Evolutionary conservation across 2,888 invertebrate genomes (phyloP), one percentile per base, ranked within the genome.

Genomic region (Orthosia incerta): DNA sequence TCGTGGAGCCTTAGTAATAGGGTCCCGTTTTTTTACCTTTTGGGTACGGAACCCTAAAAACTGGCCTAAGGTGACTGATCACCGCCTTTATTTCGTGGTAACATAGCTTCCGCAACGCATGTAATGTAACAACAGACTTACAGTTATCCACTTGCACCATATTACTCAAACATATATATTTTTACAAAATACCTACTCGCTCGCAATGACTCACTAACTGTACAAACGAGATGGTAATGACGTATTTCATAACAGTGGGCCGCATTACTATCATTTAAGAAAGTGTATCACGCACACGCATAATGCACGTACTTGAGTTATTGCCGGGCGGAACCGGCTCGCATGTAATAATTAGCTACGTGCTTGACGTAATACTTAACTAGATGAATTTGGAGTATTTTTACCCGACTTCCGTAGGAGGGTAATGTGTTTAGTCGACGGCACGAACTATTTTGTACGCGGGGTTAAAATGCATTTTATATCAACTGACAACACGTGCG

Each of bases 131-230:
- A 16, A 64, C 26, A n/a, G 16, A 9, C 11, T n/a, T 4, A 11
- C 16, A 2, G 4, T 31, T 7, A 15, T 7, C 46, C 20, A 20
- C 26, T 18, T 46, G n/a, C 50, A n/a, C 23, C 31, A 0, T 13
- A 45, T n/a, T 48, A 76, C 59, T 51, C 26, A 48, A 74, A 59
- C n/a, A 13, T 20, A 18, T 16, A 50, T 23, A 48, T 77, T n/a
- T 48, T 55, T 15, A 45, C 60, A 26, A 68, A 59, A 46, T 4
- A 51, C 16, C n/a, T 39, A 31, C 59, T 7, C 13, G 50, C n/a
- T n/a, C 57, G 59, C 55, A 20, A 70, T 70, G 55, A 74, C 46
- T 60, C 1, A 55, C 65, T 65, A 0, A 31, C 31, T 75, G 56
- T 78, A 45, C 60, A 20, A 55, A 13, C 16, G 48, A 4, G 23